Evolutionary conservation across 2,888 invertebrate species (phyloP).

Genomic region (Chrysolina haemoptera): DNA sequence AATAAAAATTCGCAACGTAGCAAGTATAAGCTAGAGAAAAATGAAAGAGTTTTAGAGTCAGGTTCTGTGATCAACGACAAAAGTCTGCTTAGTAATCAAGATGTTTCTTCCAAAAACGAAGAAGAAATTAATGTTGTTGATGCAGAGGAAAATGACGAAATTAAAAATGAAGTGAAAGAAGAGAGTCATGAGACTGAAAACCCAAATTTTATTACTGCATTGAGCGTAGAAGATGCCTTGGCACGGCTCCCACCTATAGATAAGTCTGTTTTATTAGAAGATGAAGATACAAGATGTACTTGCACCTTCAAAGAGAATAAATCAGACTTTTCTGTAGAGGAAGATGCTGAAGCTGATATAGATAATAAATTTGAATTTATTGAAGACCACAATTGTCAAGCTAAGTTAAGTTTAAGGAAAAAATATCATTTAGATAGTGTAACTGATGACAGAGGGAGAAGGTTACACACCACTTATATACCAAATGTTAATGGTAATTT

Average conservation of each 20-base stretch:
- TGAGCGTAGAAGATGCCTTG: conserved; percentile 76
- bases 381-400: conserved; percentile 73
- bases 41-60: conserved; percentile 63
- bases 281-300: conserved; percentile 57
- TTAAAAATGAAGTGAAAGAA: conserved; percentile 42
- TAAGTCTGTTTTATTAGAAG: conserved; percentile 59
- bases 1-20: conserved; percentile 63
- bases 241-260: conserved; percentile 79
- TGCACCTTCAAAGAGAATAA: conserved; percentile 63
- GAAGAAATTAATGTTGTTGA: conserved; percentile 57
- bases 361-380: conserved; percentile 68
- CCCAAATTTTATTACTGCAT: conserved; percentile 55
- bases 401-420: conserved; percentile 70
- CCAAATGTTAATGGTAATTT: conserved; percentile 66
- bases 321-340: conserved; percentile 61
- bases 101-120: conserved; percentile 50
- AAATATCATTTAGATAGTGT: conserved; percentile 72
- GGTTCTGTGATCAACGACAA: conserved; percentile 65
- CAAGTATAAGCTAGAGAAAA: conserved; percentile 51
- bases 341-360: conserved; percentile 54
- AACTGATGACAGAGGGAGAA: conserved; percentile 70
- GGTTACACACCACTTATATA: conserved; percentile 67
- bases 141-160: conserved; percentile 50
- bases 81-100: conserved; percentile 47
- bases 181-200: conserved; percentile 58